Conservation (phyloP, 2,797 vertebrate genomes). For the Hippocampus kuda region DNA sequence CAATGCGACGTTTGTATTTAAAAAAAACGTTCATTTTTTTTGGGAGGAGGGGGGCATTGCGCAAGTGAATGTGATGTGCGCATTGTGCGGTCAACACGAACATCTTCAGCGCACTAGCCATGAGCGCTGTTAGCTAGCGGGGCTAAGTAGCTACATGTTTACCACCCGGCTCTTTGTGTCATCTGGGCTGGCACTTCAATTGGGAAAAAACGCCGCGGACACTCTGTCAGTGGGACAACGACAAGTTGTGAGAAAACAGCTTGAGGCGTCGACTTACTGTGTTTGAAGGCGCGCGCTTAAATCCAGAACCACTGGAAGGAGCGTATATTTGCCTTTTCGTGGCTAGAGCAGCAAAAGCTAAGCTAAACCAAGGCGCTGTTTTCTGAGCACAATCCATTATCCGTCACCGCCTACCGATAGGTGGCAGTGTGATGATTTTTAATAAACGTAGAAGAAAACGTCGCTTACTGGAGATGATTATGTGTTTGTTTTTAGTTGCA, state of each 20-base stretch:
- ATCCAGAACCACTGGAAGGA: slow-evolving; percentile 9
- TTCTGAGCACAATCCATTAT: background rate
- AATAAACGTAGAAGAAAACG: slow-evolving; percentile 30
- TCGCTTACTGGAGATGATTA: background rate
- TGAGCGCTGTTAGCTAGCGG: slow-evolving; percentile 14
- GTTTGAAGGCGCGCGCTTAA: slow-evolving; percentile 8
- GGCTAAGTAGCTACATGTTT: slow-evolving; percentile 31
- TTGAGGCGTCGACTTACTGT: slow-evolving; percentile 27
- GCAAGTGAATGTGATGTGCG: background rate
- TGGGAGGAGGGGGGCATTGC: background rate
- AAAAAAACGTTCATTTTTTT: background rate
- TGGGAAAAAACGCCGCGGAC: background rate
- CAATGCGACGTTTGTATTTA: background rate
- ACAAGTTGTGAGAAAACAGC: background rate
- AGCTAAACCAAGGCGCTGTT: slow-evolving; percentile 28
- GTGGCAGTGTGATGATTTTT: slow-evolving; percentile 12
- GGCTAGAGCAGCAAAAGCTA: slow-evolving; percentile 17
- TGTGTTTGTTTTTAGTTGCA: slow-evolving; percentile 1
- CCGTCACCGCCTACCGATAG: slow-evolving; percentile 13
- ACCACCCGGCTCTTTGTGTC: slow-evolving; percentile 11
- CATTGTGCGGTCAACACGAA: background rate
- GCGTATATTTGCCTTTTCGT: slow-evolving; percentile 12
- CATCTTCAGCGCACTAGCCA: slow-evolving; percentile 26
- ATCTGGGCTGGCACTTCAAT: slow-evolving; percentile 17
- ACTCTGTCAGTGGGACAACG: background rate